Evolutionary conservation across 2,797 vertebrate genomes (phyloP), one percentile per base, ranked within the genome.

Genomic region (Mus spretus): DNA sequence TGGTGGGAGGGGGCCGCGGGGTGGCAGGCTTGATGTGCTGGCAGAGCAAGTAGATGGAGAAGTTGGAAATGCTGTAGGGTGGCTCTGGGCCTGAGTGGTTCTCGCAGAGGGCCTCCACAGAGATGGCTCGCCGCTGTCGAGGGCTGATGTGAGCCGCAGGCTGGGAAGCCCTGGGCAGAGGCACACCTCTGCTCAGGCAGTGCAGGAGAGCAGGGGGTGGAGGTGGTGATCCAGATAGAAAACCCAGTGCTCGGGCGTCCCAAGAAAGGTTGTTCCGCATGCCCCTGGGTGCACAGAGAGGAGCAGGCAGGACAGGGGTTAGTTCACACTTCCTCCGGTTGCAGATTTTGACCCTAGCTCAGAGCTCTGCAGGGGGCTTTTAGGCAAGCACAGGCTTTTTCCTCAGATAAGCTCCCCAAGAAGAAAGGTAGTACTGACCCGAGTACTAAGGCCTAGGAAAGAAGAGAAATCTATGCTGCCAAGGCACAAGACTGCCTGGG

Each of bases 31-130:
- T 99, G 94, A 98, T 98, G 37, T 99, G 98, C 97, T 99, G 99
- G 98, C 99, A 99, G 97, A 99, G 99, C 93, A 99, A 98, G 95
- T 99, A 99, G 75, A 99, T 98, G 0, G 99, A 99, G 98, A 99
- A 99, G 98, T 99, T 99, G 94, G 99, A 99, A 95, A 99, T 98
- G 0, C 99, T 99, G 0, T 97, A 96, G 40, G 98, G 99, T 78
- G 99, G 96, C 44, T 98, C 99, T 0, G 99, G 98, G 90, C 99
- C 98, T 37, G 99, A 98, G 50, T 86, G 84, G 47, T 99, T 98
- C 79, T 99, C 99, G 86, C 99, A 99, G 6, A 99, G 99, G 28
- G 99, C 99, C 97, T 99, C 99, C 97, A 99, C 98, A 96, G 99
- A 95, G 96, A 97, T 90, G 78, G 95, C 96, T 47, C 94, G 96